These are phyloP conservation scores for Trypoxylus dichotomus DNA, from an alignment of 1,140 invertebrate species.

Conservation along the genomic window DNA sequence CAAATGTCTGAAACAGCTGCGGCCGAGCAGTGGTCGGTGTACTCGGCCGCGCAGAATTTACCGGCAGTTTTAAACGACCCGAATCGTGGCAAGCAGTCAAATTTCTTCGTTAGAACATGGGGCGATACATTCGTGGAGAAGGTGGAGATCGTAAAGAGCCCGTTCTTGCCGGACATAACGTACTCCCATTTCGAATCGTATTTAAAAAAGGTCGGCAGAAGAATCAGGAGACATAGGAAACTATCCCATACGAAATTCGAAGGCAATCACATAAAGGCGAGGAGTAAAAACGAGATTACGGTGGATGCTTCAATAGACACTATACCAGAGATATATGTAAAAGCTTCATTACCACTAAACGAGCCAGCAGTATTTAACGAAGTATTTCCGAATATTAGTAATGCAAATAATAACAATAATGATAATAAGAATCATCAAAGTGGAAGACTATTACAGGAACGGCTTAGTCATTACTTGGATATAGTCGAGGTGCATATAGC, in stretches of 20 bases:
- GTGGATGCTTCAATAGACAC: constrained; percentile 61
- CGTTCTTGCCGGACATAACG: constrained; percentile 82
- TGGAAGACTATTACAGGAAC: constrained; percentile 60
- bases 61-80: constrained; percentile 97
- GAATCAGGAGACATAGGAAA: constrained; percentile 61
- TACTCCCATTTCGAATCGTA: constrained; percentile 87
- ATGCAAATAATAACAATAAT: constrained; percentile 47
- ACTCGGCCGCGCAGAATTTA: constrained; percentile 88
- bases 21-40: constrained; percentile 71
- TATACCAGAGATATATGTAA: constrained; percentile 88
- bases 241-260: constrained; percentile 54
- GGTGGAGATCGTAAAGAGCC: constrained; percentile 71
- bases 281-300: constrained; percentile 31
- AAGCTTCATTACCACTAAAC: constrained; percentile 78
- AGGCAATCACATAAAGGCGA: constrained; percentile 41
- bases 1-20: constrained; percentile 42
- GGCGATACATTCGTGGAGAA: constrained; percentile 92
- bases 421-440: constrained; percentile 51
- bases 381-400: constrained; percentile 72
- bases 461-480: constrained; percentile 92
- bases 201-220: constrained; percentile 73
- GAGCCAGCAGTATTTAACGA: constrained; percentile 81
- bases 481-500: constrained; percentile 95
- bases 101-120: constrained; percentile 98
- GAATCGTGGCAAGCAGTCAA: constrained; percentile 81